A percentile compares a stretch with the other conserved stretches of the same genome.
Evolutionary conservation across 92 coral and sea anemone species (phyloP).

Genomic region (Umimayanthus kanabou): DNA sequence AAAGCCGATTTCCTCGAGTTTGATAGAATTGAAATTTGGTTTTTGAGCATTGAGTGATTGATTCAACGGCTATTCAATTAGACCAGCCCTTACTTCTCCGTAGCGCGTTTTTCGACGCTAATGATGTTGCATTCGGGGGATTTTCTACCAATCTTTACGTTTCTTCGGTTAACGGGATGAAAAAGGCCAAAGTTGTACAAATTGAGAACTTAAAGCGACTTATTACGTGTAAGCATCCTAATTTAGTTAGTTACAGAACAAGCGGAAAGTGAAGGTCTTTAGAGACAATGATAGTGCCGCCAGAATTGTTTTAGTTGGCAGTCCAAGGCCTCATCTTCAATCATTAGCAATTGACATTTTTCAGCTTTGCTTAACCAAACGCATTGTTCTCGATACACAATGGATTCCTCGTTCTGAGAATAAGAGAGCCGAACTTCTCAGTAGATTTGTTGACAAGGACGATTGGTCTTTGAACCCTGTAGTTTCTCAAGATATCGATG

Average conservation of each 20-base stretch:
- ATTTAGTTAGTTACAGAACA: background rate
- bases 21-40: slow-evolving; percentile 29
- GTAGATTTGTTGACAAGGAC: no score
- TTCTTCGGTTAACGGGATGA: slow-evolving; percentile 16
- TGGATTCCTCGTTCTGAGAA: background rate
- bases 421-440: slow-evolving; percentile 36
- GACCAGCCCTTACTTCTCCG: background rate
- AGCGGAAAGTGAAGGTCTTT: slow-evolving; percentile 25
- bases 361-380: background rate
- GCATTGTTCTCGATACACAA: slow-evolving; percentile 17
- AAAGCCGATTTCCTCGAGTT: background rate
- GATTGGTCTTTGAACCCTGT: slow-evolving; percentile 36
- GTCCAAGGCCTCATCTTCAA: background rate
- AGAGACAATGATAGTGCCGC: slow-evolving; percentile 25
- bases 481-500: slow-evolving; percentile 21
- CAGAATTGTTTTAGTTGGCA: no score
- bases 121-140: background rate
- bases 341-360: background rate
- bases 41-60: slow-evolving; percentile 20
- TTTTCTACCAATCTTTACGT: no score
- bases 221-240: slow-evolving; percentile 21
- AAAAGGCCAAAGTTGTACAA: slow-evolving; percentile 7
- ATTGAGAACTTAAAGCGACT: slow-evolving; percentile 39
- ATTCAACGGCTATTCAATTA: slow-evolving; percentile 22
- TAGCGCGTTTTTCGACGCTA: slow-evolving; percentile 28